Conservation (phyloP, 2,113 vertebrate genomes). For the Trogon surrucura region DNA sequence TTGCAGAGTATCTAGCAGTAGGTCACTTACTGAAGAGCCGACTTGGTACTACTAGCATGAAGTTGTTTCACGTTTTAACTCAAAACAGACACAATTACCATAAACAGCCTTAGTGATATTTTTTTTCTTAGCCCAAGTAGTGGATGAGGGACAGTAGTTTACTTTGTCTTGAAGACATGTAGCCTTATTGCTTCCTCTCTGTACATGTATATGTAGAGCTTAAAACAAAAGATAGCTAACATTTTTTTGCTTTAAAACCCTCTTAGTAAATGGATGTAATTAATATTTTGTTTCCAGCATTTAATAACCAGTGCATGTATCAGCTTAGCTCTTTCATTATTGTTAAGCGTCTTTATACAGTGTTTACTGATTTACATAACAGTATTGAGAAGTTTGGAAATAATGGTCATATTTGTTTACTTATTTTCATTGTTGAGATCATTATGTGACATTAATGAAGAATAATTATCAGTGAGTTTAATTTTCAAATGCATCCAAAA, state of each 20-base stretch:
- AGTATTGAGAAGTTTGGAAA: not conserved
- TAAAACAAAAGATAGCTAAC: not conserved
- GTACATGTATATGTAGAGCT: accelerated
- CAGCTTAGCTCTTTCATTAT: not conserved
- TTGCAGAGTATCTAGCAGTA: not conserved
- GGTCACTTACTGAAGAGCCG: not conserved
- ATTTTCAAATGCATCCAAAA: not conserved
- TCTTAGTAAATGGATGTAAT: conserved; percentile 37
- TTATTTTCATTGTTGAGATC: not conserved
- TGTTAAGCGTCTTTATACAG: conserved; percentile 3
- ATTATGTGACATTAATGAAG: not conserved
- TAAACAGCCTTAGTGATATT: not conserved
- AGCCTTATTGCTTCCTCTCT: not conserved
- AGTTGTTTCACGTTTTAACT: not conserved
- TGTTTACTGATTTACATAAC: not conserved
- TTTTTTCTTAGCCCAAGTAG: not conserved
- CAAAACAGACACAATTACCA: not conserved
- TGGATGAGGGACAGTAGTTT: not conserved
- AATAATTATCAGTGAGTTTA: not conserved
- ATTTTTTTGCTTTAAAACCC: conserved; percentile 22
- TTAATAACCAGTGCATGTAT: conserved; percentile 3
- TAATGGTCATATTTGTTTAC: not conserved
- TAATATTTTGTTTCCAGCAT: conserved; percentile 32
- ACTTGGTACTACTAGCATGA: not conserved
- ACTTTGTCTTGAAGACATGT: not conserved